Percentiles rank a stretch among this genome's conserved stretches.
These are phyloP conservation scores for Meiosimyza decipiens DNA, from an alignment of 2,888 invertebrate genomes.

Conservation along the genomic window DNA sequence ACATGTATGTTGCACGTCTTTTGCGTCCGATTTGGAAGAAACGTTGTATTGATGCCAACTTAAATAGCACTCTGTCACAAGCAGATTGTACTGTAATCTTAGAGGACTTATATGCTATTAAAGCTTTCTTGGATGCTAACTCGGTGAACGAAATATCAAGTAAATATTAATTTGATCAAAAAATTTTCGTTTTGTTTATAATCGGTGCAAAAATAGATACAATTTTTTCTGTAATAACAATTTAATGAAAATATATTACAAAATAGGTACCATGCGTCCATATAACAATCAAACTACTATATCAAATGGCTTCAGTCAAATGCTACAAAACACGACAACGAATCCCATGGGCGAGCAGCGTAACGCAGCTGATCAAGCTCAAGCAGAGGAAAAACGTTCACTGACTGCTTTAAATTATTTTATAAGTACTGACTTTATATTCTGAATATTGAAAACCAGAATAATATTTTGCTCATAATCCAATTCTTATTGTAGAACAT, in stretches of 20 bases:
- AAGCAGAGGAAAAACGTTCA: slow-evolving; percentile 79
- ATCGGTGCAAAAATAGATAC: too few species aligned
- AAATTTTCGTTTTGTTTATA: too few species aligned
- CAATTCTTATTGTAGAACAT: slow-evolving; percentile 67
- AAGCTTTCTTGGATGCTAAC: slow-evolving; percentile 79
- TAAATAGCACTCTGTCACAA: slow-evolving; percentile 75
- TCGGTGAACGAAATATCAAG: slow-evolving; percentile 67
- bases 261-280: slow-evolving; percentile 50
- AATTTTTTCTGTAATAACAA: too few species aligned
- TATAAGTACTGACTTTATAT: slow-evolving; percentile 67
- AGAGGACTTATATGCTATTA: slow-evolving; percentile 79
- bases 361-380: slow-evolving; percentile 67
- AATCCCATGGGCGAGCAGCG: slow-evolving; percentile 56
- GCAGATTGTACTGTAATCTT: slow-evolving; percentile 80
- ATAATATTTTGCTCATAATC: slow-evolving; percentile 42
- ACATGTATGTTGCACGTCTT: slow-evolving; percentile 89
- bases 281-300: slow-evolving; percentile 52
- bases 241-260: neutral
- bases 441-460: neutral
- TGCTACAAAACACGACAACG: slow-evolving; percentile 49
- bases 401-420: slow-evolving; percentile 80
- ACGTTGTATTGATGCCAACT: slow-evolving; percentile 77
- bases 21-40: slow-evolving; percentile 89
- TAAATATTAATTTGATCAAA: slow-evolving; percentile 40
- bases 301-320: slow-evolving; percentile 51